phyloP scores from a whole-genome alignment of 2,113 vertebrate species.

The Lophochroa leadbeateri region DNA sequence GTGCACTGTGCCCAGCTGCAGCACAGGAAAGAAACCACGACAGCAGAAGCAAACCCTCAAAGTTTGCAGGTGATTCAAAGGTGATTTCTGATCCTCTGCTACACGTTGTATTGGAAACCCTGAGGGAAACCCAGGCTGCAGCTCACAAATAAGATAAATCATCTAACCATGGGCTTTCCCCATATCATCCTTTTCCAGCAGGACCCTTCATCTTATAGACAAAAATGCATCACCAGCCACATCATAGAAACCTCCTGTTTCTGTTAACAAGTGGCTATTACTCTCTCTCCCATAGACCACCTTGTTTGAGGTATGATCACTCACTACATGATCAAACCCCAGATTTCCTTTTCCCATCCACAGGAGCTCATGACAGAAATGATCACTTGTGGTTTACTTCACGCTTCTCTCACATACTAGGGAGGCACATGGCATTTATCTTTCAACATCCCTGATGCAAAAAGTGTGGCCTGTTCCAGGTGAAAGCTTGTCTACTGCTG shows the following conservation, averaged over 20 bases:
- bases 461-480: neutral
- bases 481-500: neutral
- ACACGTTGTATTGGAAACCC: neutral
- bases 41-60: neutral
- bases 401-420: neutral
- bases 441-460: neutral
- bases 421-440: neutral
- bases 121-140: neutral
- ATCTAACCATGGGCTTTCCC: neutral
- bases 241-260: neutral
- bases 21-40: neutral
- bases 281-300: neutral
- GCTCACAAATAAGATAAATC: neutral
- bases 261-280: neutral
- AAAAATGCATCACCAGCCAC: neutral
- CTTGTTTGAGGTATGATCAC: neutral
- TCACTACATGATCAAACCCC: neutral
- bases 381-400: neutral
- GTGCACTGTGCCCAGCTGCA: neutral
- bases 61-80: neutral
- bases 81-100: neutral
- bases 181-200: neutral
- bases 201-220: neutral
- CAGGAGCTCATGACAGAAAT: neutral
- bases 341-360: neutral